Evolutionary conservation across 2,113 vertebrate genomes (phyloP), one percentile per base, ranked within the genome.

Genomic region (Apistogramma diplotaenia): DNA sequence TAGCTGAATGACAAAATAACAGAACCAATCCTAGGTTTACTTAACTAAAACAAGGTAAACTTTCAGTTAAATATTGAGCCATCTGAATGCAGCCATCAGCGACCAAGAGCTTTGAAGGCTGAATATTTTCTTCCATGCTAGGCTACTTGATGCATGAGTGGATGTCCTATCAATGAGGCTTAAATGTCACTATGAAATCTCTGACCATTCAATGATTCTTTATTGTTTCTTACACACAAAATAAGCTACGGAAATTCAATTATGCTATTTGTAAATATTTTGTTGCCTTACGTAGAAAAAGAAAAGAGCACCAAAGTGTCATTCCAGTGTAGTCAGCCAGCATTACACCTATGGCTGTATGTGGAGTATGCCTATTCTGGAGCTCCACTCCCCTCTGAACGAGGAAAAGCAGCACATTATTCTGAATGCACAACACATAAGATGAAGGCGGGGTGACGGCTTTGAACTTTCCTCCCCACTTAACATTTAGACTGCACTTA

Each of bases 381-480:
- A 49, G 62, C 5, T 19, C 4, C 11, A 43, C 11, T 46, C 19
- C 25, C 12, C 43, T n/a, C 65, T 49, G 65, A 70, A 70, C 12
- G 9, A 13, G 25, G 65, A 0, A 70, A 31, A 70, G 65, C 18
- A 70, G 43, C 43, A 70, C 12, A 11, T 51, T 51, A 25, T 51
- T 51, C 43, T 51, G 65, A 70, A 70, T 70, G 65, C 43, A 70
- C 23, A 29, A 70, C 62, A 70, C 62, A 70, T 70, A 70, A 43
- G 40, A 49, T 29, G 40, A 43, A 49, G 46, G 46, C 5, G 16
- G 46, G 46, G 13, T 49, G 43, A 31, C 65, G n/a, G 65, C 65
- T 70, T 70, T 70, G 65, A 51, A 70, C 65, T 70, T 70, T 70
- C 43, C 18, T 70, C 51, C 25, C 65, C 18, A 51, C 65, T 70